Evolutionary conservation across 2,113 vertebrate genomes (phyloP).

Genomic region (Stomatorhinus ivindoensis): DNA sequence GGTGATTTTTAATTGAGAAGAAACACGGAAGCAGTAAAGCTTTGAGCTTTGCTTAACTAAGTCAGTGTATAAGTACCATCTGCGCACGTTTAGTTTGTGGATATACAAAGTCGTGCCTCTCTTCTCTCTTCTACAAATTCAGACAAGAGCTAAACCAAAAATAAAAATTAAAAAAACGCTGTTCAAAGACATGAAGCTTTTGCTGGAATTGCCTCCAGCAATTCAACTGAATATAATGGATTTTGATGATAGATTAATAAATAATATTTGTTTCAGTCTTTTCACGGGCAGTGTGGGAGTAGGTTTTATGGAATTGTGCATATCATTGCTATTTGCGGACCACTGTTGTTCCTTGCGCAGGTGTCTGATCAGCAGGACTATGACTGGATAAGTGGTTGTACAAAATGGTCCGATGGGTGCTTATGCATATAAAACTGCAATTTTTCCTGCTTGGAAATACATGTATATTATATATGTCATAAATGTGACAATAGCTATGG

Average conservation of each 20-base stretch:
- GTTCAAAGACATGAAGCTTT: not conserved
- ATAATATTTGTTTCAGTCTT: not conserved
- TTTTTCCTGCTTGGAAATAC: not conserved
- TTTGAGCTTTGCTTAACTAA: constrained; percentile 15
- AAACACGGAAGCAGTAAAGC: not conserved
- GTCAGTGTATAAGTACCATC: constrained; percentile 17
- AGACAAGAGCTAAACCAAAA: not conserved
- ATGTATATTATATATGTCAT: not conserved
- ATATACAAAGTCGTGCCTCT: not conserved
- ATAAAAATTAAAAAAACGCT: not conserved
- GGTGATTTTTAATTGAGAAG: not conserved
- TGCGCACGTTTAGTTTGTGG: constrained; percentile 6
- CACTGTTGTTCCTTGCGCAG: not conserved
- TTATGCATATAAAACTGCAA: not conserved
- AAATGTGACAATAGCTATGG: not conserved
- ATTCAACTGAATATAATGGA: not conserved
- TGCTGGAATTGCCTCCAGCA: not conserved
- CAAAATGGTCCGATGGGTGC: not conserved
- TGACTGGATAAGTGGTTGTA: not conserved
- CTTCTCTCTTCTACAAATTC: not conserved
- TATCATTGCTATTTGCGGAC: not conserved
- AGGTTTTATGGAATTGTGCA: not conserved
- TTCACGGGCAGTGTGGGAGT: not conserved
- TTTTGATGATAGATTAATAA: not conserved
- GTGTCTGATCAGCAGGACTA: not conserved